Base-by-base conservation (phyloP, 2,888 invertebrate genomes). In the Phorcus lineatus region DNA sequence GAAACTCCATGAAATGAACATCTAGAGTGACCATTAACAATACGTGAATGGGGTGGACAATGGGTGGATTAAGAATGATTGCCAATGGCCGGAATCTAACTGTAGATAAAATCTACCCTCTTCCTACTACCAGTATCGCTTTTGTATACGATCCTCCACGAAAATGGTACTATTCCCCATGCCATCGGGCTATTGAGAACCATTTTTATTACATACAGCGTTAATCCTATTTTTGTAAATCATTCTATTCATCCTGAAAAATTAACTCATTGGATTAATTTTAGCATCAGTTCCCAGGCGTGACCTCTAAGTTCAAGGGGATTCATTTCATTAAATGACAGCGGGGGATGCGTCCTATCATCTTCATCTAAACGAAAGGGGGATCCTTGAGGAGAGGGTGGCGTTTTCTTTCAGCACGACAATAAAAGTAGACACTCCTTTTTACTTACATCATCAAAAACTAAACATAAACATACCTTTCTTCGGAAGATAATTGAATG, bases 211-310 rank as follows among this genome's bases (percentile, higher is more conserved):
- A 70, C 70, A 70, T 70, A 70, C 70, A 40, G 40, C 28, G 70
- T 70, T 70, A 70, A 70, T 70, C 70, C 70, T 70, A 70, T 70
- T 70, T 70, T 70, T 70, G 70, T 70, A 19, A 70, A 70, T 70
- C 40, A 70, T 70, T 70, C 70, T 70, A 70, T 36, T 70, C 70
- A 70, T 36, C 70, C 70, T 70, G 70, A 70, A 70, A 70, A 70
- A 70, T 70, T 70, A 70, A 70, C 70, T 70, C 70, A 70, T 70
- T 36, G 70, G 70, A 70, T 70, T 70, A 70, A 70, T 70, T 70
- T 70, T 40, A 70, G 70, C 70, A 70, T 70, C 31, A 36, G 19
- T 36, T 40, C 70, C 19, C 70, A 36, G 70, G 28, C 40, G 6
- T 70, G 40, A 40, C 31, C 36, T 70, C 31, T 31, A 36, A 19